Base-by-base conservation (phyloP, 2,113 vertebrate genomes). In the Origma solitaria region DNA sequence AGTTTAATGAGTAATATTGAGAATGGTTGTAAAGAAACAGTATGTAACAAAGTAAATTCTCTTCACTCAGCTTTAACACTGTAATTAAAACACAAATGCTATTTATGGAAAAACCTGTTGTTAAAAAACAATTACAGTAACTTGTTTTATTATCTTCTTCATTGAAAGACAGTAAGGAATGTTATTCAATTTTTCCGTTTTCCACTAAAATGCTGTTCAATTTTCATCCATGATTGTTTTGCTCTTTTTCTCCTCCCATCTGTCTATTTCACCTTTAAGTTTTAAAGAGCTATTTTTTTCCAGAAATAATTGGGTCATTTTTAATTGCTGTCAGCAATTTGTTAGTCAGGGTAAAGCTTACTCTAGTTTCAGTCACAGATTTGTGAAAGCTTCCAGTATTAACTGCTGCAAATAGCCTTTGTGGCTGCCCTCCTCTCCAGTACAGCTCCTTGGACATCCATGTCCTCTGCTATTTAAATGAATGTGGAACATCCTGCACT, bases 291-390 rank as follows among this genome's bases (percentile, higher is more conserved):
- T 91, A 5, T 58, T 82, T 94, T 42, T 78, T 70, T 42, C 3
- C 65, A 79, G 31, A 97, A 97, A 89, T 70, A 94, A 84, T 77
- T 89, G 51, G 58, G n/a, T 95, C 62, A 65, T 82, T 88, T 95
- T 97, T 97, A 97, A 95, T 97, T 97, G 87, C 58, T 91, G 49
- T 54, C 58, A 92, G 93, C 91, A 91, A 37, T 83, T 94, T 95
- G 53, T 95, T 97, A 82, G 62, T 90, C 35, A 11, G 75, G 94
- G 70, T 85, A 91, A 97, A 94, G 58, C 86, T 95, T 82, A 77
- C 24, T 88, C 24, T 89, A 62, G 49, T 82, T 96, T 85, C 78
- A 92, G 95, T 90, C 51, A 51, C 9, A 6, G 28, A 62, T 50
- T 45, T 86, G 8, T 12, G 16, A 92, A 86, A 88, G 42, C 19